Conservation (phyloP, 2,113 vertebrate species). For the Heterotis niloticus region DNA sequence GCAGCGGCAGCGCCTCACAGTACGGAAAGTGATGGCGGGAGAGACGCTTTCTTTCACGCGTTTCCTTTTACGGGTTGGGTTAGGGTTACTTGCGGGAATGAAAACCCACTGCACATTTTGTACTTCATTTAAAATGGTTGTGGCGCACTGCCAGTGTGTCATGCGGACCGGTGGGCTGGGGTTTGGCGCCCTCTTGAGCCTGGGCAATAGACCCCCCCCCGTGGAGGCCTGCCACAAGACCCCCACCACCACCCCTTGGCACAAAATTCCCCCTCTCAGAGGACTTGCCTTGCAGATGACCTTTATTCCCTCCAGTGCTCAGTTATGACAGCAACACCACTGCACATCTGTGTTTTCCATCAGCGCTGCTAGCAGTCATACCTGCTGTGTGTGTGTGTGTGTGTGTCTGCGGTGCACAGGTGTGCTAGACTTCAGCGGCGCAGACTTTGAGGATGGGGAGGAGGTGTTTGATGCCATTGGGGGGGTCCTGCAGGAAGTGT, state of each 20-base stretch:
- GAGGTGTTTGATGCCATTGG: constrained; percentile 91
- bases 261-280: too few relatives aligned
- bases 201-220: background rate
- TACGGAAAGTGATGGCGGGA: background rate
- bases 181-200: constrained; percentile 9
- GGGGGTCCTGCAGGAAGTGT: constrained; percentile 84
- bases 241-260: too few relatives aligned
- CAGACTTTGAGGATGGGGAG: constrained; percentile 88
- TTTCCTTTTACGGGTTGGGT: background rate
- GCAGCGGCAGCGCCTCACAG: constrained; percentile 4
- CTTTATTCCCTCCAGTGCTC: too few relatives aligned
- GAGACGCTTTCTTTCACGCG: background rate
- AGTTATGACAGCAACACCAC: too few relatives aligned
- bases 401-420: constrained; percentile 60
- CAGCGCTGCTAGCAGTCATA: too few relatives aligned
- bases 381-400: constrained; percentile 2
- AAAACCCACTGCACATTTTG: background rate
- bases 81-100: background rate
- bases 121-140: background rate
- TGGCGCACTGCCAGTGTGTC: background rate
- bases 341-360: background rate
- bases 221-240: background rate
- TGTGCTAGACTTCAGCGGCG: constrained; percentile 76
- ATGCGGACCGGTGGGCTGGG: background rate
- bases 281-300: too few relatives aligned